Conservation (phyloP, 2,888 invertebrate species). For the Epirrita christyi region DNA sequence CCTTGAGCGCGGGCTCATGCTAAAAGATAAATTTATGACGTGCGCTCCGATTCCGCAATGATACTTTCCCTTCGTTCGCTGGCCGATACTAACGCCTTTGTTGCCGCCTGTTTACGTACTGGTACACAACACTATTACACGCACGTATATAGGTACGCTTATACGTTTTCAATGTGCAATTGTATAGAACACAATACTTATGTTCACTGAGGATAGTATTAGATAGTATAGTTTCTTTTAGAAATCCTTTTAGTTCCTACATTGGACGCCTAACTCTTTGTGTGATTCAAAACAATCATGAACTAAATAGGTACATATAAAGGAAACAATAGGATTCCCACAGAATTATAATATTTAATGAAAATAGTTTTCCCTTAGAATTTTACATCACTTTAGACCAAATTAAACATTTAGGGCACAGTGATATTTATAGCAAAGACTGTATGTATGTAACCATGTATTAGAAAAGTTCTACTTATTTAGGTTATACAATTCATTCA, state of each 20-base stretch:
- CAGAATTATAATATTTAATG: conserved; percentile 57
- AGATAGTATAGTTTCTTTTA: too few relatives aligned
- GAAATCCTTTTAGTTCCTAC: too few relatives aligned
- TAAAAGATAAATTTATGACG: conserved; percentile 49
- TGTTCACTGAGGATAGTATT: too few relatives aligned
- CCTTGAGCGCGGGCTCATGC: conserved; percentile 66
- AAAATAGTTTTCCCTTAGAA: conserved; percentile 61
- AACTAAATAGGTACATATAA: conserved; percentile 11
- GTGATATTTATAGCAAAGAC: conserved; percentile 16
- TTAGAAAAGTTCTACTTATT: conserved; percentile 2
- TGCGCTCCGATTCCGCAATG: conserved; percentile 55
- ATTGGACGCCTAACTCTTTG: too few relatives aligned
- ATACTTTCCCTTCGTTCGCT: conserved; percentile 59
- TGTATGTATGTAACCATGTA: neutral
- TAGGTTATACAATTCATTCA: neutral
- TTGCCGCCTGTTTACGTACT: conserved; percentile 44
- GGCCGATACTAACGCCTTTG: conserved; percentile 42
- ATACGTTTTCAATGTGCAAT: conserved; percentile 39
- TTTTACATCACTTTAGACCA: conserved; percentile 52
- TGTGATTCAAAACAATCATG: too few relatives aligned
- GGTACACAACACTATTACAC: conserved; percentile 35
- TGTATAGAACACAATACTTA: neutral
- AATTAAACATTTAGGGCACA: conserved; percentile 34
- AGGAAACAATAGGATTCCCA: conserved; percentile 40
- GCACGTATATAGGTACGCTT: conserved; percentile 46